Percentiles rank a stretch among this genome's conserved stretches.
phyloP scores from a whole-genome alignment of 2,797 vertebrate species.

The Enteromius treurensis region DNA sequence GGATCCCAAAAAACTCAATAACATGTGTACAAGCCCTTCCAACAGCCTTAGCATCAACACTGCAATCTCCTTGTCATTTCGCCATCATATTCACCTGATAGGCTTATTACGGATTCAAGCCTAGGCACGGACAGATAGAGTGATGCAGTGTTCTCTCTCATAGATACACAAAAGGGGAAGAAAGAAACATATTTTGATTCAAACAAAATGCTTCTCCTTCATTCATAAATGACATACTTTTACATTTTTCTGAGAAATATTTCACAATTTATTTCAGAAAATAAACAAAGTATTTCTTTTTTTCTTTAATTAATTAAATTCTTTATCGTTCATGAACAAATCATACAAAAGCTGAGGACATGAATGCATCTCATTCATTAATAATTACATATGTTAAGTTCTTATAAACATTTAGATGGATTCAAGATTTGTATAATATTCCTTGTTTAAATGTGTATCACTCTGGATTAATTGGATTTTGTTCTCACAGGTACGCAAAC shows the following conservation, averaged over 20 bases:
- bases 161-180: background rate
- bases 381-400: background rate
- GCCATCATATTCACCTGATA: conserved; percentile 24
- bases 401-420: background rate
- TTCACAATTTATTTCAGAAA: background rate
- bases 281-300: background rate
- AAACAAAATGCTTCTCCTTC: background rate
- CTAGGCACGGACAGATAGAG: conserved; percentile 6
- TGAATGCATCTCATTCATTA: background rate
- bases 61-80: conserved; percentile 58
- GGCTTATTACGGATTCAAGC: conserved; percentile 19
- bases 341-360: background rate
- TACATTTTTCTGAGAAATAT: background rate
- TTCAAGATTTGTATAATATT: background rate
- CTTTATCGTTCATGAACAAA: background rate
- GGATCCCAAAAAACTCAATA: conserved; percentile 64
- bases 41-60: conserved; percentile 56
- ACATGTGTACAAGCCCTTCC: conserved; percentile 66
- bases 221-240: background rate
- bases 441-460: background rate
- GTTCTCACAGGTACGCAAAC: background rate
- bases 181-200: background rate
- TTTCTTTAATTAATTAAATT: too few relatives aligned
- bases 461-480: background rate
- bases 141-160: background rate